These are phyloP conservation scores for Willowsia nigromaculata DNA, from an alignment of 2,888 invertebrate species.

Conservation along the genomic window DNA sequence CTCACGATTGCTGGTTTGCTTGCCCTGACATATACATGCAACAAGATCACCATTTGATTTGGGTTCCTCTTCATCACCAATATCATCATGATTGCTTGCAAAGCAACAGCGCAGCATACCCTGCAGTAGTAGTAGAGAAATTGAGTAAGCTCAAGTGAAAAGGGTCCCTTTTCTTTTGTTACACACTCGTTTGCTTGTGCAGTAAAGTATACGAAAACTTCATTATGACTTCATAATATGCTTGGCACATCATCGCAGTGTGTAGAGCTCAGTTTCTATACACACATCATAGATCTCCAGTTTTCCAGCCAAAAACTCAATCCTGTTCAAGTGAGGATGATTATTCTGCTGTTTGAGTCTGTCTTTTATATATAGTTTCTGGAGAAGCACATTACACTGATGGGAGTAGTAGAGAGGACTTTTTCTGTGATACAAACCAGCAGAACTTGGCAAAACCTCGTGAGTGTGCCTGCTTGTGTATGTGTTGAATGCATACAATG, in stretches of 20 bases:
- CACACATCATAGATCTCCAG: background rate
- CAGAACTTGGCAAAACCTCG: background rate
- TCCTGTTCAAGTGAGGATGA: slow-evolving; percentile 12
- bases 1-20: slow-evolving; percentile 30
- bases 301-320: slow-evolving; percentile 12
- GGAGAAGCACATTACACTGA: background rate
- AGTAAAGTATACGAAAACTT: slow-evolving; percentile 38
- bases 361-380: background rate
- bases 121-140: background rate
- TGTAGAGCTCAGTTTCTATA: background rate
- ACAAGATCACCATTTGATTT: slow-evolving; percentile 44
- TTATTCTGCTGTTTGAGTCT: background rate
- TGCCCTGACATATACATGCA: background rate
- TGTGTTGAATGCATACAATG: slow-evolving; percentile 17
- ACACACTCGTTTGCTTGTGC: background rate
- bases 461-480: background rate
- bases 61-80: background rate
- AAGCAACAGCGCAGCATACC: background rate
- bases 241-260: background rate
- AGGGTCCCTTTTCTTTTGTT: slow-evolving; percentile 31
- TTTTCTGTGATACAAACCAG: slow-evolving; percentile 36
- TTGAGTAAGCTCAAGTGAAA: background rate
- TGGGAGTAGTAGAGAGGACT: background rate
- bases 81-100: background rate
- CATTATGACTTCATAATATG: background rate